Evolutionary conservation across 2,888 invertebrate species (phyloP), one percentile per base, ranked within the genome.

Genomic region (Maniola hyperantus): DNA sequence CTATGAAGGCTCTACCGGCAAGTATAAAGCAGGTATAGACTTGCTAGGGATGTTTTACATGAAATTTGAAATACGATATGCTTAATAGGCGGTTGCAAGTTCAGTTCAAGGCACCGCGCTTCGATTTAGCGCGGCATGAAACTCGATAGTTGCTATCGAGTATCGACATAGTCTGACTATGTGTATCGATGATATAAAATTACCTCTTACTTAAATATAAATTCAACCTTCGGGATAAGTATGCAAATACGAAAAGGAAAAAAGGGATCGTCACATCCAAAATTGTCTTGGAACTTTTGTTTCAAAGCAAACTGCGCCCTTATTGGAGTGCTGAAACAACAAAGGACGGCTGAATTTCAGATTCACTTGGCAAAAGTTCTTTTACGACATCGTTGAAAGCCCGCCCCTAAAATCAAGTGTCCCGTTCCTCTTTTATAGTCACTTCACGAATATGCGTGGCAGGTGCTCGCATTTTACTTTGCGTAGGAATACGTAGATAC

Each of bases 381-480:
- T 61, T 51, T 61, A 61, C 61, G 61, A 61, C 61, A 11, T 26
- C 50, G 39, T 51, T 39, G 26, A 34, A 36, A 50, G 26, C 15
- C 20, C 60, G 39, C 51, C 51, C 61, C 51, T 61, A 51, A 61
- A 61, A 61, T 61, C 50, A 61, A 61, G 61, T 42, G 61, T 61
- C 61, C 51, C 34, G n/a, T 36, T 55, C 18, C 8, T 48, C 51
- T 42, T 61, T 61, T 51, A 61, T 61, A 10, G 51, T 20, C 51
- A 61, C 61, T 51, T 50, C 46, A 59, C 33, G 55, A 39, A 55
- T 18, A 55, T 55, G 39, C 39, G 55, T 10, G 15, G 11, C 55
- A 55, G 54, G 18, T 55, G 55, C 11, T 39, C 6, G 55, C 18
- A 18, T 36, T 18, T 55, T 39, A 13, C 18, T 10, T 1, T 55